These are phyloP conservation scores for Salvelinus namaycush DNA, from an alignment of 2,113 vertebrate species.

Conservation along the genomic window DNA sequence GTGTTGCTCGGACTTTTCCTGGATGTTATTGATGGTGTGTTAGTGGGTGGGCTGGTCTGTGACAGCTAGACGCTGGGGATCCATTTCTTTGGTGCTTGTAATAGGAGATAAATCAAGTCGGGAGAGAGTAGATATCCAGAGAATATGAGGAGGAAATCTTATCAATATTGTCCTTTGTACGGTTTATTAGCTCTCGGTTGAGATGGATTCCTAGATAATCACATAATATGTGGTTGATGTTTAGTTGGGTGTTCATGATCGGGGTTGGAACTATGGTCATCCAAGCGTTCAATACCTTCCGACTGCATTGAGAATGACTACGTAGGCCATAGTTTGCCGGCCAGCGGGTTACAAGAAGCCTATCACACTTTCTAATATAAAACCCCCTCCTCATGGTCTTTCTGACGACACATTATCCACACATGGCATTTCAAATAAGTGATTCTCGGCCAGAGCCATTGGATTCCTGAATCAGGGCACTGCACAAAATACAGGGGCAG, in stretches of 20 bases:
- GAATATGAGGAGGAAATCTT: not conserved
- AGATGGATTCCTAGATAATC: not conserved
- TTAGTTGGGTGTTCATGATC: not conserved
- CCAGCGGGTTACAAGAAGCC: not conserved
- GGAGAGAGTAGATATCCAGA: not conserved
- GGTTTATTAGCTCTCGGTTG: not conserved
- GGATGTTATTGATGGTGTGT: conserved; percentile 34
- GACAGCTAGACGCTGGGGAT: conserved; percentile 33
- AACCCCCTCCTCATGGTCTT: rapidly evolving
- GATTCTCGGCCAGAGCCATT: too few relatives aligned
- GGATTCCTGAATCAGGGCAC: too few relatives aligned
- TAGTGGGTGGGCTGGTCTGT: conserved; percentile 28
- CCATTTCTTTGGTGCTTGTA: conserved; percentile 35
- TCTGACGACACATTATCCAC: not conserved
- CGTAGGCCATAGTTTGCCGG: not conserved
- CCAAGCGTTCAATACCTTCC: not conserved
- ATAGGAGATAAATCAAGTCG: not conserved
- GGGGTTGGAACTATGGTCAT: not conserved
- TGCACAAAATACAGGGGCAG: conserved; percentile 13
- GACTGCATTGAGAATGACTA: not conserved
- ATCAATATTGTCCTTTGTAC: not conserved
- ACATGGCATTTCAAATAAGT: too few relatives aligned
- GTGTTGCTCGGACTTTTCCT: conserved; percentile 10
- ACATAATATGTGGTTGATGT: not conserved
- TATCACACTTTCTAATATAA: too few relatives aligned